Conservation (phyloP, 2,797 vertebrate genomes). For the Anas bahamensis region DNA sequence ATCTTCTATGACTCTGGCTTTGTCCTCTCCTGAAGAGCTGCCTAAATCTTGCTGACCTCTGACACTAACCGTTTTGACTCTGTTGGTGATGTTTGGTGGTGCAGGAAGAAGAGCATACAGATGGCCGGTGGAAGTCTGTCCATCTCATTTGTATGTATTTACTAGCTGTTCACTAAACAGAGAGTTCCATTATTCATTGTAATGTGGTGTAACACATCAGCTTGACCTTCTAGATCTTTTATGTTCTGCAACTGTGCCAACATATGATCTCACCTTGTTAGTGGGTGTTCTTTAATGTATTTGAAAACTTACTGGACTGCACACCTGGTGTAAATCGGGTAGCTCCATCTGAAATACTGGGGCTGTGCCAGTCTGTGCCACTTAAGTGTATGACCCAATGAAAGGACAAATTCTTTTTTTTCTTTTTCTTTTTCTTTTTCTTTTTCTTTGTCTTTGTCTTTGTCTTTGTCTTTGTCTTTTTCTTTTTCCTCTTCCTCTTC, state of each 20-base stretch:
- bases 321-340: not conserved
- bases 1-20: not conserved
- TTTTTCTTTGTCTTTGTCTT: not conserved
- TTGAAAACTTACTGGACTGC: not conserved
- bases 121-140: not conserved
- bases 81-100: not conserved
- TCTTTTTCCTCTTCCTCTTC: too few relatives aligned
- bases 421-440: not conserved
- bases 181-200: not conserved
- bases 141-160: not conserved
- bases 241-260: not conserved
- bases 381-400: not conserved
- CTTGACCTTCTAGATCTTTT: not conserved
- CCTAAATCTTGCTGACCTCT: not conserved
- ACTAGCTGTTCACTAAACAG: not conserved
- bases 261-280: not conserved
- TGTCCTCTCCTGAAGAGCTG: not conserved
- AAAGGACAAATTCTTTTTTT: not conserved
- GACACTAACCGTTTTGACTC: not conserved
- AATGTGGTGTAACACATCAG: not conserved
- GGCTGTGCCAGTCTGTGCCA: not conserved
- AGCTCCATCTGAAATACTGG: not conserved
- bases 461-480: not conserved
- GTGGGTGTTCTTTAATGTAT: not conserved
- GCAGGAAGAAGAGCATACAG: not conserved